Evolutionary conservation across 2,888 invertebrate genomes (phyloP), one percentile per base, ranked within the genome.

Genomic region (Pheosia gnoma): DNA sequence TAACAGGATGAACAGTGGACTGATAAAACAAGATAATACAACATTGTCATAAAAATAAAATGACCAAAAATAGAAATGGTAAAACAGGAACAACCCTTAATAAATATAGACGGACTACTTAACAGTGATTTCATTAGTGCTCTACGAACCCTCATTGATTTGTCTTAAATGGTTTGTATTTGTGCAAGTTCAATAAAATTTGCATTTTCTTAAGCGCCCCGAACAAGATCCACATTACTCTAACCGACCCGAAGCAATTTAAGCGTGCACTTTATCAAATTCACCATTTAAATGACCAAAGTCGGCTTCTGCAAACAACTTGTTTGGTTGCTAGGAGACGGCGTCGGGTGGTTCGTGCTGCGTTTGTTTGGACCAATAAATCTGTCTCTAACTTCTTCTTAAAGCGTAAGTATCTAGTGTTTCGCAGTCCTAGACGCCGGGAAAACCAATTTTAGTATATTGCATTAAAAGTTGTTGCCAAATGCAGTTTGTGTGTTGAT

Each of bases 391-490:
- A 92, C 85, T 91, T 90, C 81, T 88, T 87, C 88, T 88, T 89
- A 89, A 90, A 87, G 81, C 82, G 85, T 85, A 25, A 25, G 25
- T 25, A 84, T 87, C 88, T 83, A 87, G 87, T 90, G 89, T 90
- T 89, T 85, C 85, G 80, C 77, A 75, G 81, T 80, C 81, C 80
- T 83, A 85, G 85, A 83, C 85, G 84, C 84, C 85, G 86, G 81
- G 85, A 87, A 90, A 91, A 90, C 87, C 91, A 90, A 91, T 92
- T 89, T 89, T 86, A 86, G 85, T 90, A 85, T 85, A 88, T 88
- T 86, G 87, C 84, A 81, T 87, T 87, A 85, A 88, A 88, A 86
- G 85, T 88, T 86, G 89, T 89, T 91, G 91, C 91, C 91, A 91
- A 92, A 88, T 88, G 85, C 82, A 82, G 82, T 85, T 85, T 81